These are phyloP conservation scores for Lophochroa leadbeateri DNA, from an alignment of 2,113 vertebrate genomes.

Conservation along the genomic window DNA sequence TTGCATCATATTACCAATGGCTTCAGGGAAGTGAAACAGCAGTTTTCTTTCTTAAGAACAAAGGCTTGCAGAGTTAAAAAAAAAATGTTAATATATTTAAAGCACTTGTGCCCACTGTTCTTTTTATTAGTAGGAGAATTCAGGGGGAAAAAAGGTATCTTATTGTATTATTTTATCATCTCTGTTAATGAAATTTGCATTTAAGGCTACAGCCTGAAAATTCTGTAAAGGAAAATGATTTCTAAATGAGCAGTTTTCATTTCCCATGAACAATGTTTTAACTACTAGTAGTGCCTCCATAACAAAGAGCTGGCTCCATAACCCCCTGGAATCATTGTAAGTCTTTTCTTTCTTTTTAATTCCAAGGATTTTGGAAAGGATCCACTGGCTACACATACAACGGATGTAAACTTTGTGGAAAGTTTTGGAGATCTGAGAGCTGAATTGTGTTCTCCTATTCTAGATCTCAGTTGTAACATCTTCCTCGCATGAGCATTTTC, in stretches of 20 bases:
- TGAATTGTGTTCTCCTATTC: background rate
- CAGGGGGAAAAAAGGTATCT: slow-evolving; percentile 41
- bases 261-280: background rate
- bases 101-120: slow-evolving; percentile 66
- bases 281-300: background rate
- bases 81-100: slow-evolving; percentile 71
- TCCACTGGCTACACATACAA: no score
- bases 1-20: slow-evolving; percentile 82
- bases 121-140: slow-evolving; percentile 68
- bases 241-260: background rate
- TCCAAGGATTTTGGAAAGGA: background rate
- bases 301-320: background rate
- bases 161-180: slow-evolving; percentile 67
- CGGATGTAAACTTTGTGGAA: background rate
- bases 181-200: slow-evolving; percentile 55
- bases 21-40: slow-evolving; percentile 80
- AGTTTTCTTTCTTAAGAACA: slow-evolving; percentile 79
- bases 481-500: background rate
- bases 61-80: slow-evolving; percentile 70
- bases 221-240: background rate
- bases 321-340: background rate
- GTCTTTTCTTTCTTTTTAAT: background rate
- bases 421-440: background rate
- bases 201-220: slow-evolving; percentile 36
- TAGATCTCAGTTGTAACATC: background rate